Evolutionary conservation across 2,797 vertebrate species (phyloP), one percentile per base, ranked within the genome.

Genomic region (Petrocephalus schoutedeni): DNA sequence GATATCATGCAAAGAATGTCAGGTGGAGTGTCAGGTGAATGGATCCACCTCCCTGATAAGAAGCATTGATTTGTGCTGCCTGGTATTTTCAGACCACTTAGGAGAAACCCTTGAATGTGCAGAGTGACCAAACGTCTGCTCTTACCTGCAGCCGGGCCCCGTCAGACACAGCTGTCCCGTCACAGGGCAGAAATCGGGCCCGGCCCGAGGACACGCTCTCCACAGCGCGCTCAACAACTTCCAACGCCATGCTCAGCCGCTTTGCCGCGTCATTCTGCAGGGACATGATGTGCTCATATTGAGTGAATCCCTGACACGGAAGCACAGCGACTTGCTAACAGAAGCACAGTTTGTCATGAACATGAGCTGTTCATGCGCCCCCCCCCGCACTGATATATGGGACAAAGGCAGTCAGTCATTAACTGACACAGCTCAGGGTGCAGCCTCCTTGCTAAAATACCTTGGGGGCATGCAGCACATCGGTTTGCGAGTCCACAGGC

Each of bases 81-180:
- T 85, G 82, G 82, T 85, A 21, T 16, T 85, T 85, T 49, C 16
- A 8, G 12, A 41, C 36, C 51, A 84, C 51, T 28, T 54, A 32
- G 82, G 53, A 51, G 21, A 53, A 56, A 32, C 53, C 84, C 32
- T 53, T 8, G 32, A 58, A 83, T 7, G 83, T 19, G 14, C 53
- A 36, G 54, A 85, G 84, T 19, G 19, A 56, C 21, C n/a, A 19
- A 64, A 21, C 4, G 5, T n/a, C n/a, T 82, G 19, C 36, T 59
- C 91, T 90, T 94, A 98, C 98, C 96, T 95, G 97, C 89, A 92
- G 92, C 88, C 92, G 96, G 83, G 93, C 95, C 89, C 90, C 92
- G 90, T 99, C 97, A 92, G 92, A 93, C 89, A 96, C 51, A 0
- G 92, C 94, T 54, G 93, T 94, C 83, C 89, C 91, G 89, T 96